Conservation (phyloP, 2,113 vertebrate genomes). For the Leptodactylus fuscus region DNA sequence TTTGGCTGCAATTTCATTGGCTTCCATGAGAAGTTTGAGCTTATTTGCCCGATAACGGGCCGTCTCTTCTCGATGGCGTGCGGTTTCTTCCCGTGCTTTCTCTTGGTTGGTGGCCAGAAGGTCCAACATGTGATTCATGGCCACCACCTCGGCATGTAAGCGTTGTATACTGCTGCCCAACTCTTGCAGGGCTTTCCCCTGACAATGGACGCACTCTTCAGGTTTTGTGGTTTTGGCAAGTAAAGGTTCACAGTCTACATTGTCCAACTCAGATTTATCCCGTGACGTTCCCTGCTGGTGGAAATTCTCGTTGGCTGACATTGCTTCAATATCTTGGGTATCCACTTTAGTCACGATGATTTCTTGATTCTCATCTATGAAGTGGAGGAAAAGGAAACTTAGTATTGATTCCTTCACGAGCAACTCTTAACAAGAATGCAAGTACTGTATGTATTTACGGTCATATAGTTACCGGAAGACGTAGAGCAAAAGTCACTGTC, state of each 20-base stretch:
- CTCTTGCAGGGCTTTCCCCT: background rate
- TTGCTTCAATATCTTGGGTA: background rate
- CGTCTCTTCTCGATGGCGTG: background rate
- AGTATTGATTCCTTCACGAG: background rate
- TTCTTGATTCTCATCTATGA: constrained; percentile 18
- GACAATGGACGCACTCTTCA: background rate
- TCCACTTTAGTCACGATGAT: background rate
- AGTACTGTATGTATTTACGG: background rate
- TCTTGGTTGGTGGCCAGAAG: constrained; percentile 9
- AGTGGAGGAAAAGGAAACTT: background rate
- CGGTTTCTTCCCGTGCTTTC: background rate
- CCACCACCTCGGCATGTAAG: constrained; percentile 11
- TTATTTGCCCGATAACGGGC: background rate
- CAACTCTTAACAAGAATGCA: background rate
- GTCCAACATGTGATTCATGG: constrained; percentile 15
- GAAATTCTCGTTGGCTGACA: background rate
- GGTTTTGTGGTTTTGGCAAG: background rate
- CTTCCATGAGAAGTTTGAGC: constrained; percentile 18
- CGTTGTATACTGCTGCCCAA: background rate
- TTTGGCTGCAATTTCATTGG: constrained; percentile 19
- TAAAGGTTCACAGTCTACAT: background rate
- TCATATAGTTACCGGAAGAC: constrained; percentile 3
- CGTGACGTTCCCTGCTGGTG: background rate
- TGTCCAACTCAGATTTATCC: background rate
- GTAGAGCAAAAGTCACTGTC: constrained; percentile 18